These are phyloP conservation scores for Andrena cerasifolii DNA, from an alignment of 1,140 invertebrate species.

Conservation along the genomic window DNA sequence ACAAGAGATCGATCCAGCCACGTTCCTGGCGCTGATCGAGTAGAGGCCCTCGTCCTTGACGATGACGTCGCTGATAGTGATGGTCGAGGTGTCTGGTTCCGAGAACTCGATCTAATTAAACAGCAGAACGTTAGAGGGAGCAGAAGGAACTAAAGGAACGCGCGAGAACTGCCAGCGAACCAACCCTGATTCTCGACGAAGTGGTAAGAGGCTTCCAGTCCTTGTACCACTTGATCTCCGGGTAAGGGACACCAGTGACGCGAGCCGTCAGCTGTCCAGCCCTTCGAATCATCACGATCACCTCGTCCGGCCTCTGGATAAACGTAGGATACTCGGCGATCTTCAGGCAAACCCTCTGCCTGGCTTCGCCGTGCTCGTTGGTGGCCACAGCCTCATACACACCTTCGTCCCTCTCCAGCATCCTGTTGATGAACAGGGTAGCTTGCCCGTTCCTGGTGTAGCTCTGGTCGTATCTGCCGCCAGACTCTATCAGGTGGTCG, in stretches of 20 bases:
- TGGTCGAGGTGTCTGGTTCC: slow-evolving; percentile 91
- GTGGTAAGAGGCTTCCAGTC: slow-evolving; percentile 95
- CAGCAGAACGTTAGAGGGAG: too few relatives aligned
- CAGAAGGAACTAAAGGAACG: too few relatives aligned
- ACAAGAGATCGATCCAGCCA: slow-evolving; percentile 94
- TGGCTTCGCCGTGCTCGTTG: slow-evolving; percentile 95
- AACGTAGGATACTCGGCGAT: slow-evolving; percentile 97
- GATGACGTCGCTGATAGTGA: slow-evolving; percentile 93
- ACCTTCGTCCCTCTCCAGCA: slow-evolving; percentile 95
- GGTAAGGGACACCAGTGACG: slow-evolving; percentile 94
- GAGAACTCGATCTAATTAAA: slow-evolving; percentile 88
- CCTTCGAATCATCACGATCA: slow-evolving; percentile 88
- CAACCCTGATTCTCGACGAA: slow-evolving; percentile 90
- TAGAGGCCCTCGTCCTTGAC: slow-evolving; percentile 96
- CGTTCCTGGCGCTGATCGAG: slow-evolving; percentile 95
- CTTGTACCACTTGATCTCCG: slow-evolving; percentile 98
- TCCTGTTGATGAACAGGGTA: slow-evolving; percentile 93
- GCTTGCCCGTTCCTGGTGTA: slow-evolving; percentile 95
- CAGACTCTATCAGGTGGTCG: slow-evolving; percentile 90
- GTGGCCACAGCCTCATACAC: slow-evolving; percentile 95
- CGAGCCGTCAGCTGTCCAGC: slow-evolving; percentile 91
- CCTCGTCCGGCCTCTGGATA: slow-evolving; percentile 92
- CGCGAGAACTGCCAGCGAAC: background rate
- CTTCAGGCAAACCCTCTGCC: slow-evolving; percentile 91
- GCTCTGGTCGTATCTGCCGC: slow-evolving; percentile 91